Conservation (phyloP, 1,140 invertebrate genomes). For the Apocrypta bakeri region DNA sequence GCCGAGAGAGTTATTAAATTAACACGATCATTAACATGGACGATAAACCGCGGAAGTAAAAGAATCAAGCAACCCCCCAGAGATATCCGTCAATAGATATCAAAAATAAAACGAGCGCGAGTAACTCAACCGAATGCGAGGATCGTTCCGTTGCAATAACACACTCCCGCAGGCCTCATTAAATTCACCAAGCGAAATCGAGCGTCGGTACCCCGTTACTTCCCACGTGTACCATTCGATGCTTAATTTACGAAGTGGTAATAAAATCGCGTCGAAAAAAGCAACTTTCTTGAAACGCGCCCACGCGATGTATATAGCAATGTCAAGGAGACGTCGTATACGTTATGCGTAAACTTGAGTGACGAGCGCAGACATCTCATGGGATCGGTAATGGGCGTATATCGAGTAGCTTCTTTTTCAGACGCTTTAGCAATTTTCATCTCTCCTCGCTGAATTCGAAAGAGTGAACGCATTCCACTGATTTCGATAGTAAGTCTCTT, state of each 20-base stretch:
- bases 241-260: conserved; percentile 11
- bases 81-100: neutral
- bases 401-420: too few relatives aligned
- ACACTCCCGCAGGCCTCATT: neutral
- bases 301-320: neutral
- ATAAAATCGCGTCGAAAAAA: neutral
- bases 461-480: too few relatives aligned
- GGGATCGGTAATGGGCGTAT: too few relatives aligned
- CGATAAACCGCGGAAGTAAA: neutral
- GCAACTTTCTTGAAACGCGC: neutral
- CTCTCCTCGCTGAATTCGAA: too few relatives aligned
- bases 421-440: too few relatives aligned
- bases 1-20: neutral
- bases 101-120: neutral
- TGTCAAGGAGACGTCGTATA: neutral
- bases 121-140: neutral
- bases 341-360: neutral
- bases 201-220: neutral
- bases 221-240: neutral
- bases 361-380: too few relatives aligned
- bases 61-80: neutral
- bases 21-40: neutral
- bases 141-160: neutral
- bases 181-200: neutral
- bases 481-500: too few relatives aligned